Base-by-base conservation (phyloP, 2,888 invertebrate genomes). In the Monopis laevigella region DNA sequence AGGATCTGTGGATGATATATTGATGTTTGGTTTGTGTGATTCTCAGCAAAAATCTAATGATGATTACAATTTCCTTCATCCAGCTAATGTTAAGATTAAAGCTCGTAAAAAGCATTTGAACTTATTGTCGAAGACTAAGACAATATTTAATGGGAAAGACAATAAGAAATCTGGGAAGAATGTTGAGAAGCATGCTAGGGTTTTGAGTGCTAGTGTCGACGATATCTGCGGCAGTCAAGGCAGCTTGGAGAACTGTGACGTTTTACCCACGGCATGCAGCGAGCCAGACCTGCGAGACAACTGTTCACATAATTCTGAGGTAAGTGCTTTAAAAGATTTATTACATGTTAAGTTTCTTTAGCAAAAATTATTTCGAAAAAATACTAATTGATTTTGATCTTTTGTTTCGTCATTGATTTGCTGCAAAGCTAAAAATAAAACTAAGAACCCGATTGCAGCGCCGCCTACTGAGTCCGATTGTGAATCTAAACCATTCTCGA, bases 201-300 rank as follows among this genome's bases (percentile, higher is more conserved):
- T 63, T 51, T 54, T 58, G 56, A 69, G 65, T 57, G 66, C 65
- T 30, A 70, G 63, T 60, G 66, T 56, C 28, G 54, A 68, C 51
- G 82, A 91, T 56, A 74, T 84, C 47, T 68, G 70, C 48, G 51
- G 49, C 51, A 57, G 50, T 42, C 45, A 48, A 55, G 53, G 54
- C 64, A 86, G 51, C 69, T 85, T 50, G 62, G 81, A 41, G 69
- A 65, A 47, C 51, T 48, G 52, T 58, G 40, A 43, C 35, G 41
- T 35, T 40, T 45, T 78, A 38, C 73, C 82, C 32, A 81, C 75
- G 18, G 82, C 87, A 1, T 84, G 85, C 50, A 88, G 88, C 63
- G 88, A 88, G 62, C 88, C 88, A 0, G 87, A 88, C 61, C 72
- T 88, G 11, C 61, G 86, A 54, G 82, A 63, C 12, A 52, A 13